Evolutionary conservation across 2,113 vertebrate species (phyloP).

Genomic region (Glaucidium brasilianum): DNA sequence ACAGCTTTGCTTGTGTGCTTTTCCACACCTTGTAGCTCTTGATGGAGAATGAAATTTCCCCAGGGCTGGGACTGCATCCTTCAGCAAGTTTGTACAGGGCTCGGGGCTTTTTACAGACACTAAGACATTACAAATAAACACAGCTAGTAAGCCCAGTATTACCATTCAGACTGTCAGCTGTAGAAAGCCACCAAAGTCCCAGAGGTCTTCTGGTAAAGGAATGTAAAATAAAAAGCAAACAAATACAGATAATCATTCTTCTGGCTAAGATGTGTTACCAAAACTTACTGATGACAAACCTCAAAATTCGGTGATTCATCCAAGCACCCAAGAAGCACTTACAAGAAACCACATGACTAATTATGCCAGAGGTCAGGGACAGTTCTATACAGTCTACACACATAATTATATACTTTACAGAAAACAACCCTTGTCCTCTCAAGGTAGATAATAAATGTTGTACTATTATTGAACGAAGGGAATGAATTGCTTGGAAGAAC

Average conservation of each 20-base stretch:
- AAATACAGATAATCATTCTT: neutral
- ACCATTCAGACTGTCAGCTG: neutral
- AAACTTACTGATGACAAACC: neutral
- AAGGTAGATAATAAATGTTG: neutral
- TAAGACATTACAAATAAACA: neutral
- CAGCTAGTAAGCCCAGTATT: neutral
- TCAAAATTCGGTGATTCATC: slow-evolving; percentile 1
- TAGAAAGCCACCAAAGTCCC: neutral
- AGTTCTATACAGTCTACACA: neutral
- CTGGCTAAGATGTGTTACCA: neutral
- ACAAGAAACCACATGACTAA: slow-evolving; percentile 7
- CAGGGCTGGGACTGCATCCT: neutral
- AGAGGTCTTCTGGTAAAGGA: neutral
- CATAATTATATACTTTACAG: neutral
- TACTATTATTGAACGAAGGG: neutral
- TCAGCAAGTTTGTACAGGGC: neutral
- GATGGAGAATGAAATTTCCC: neutral
- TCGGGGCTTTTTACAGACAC: fast-evolving
- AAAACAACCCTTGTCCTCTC: neutral
- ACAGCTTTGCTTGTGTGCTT: neutral
- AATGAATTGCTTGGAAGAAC: neutral
- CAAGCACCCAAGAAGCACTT: neutral
- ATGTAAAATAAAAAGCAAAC: neutral
- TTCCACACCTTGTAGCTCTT: neutral
- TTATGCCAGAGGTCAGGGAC: neutral